Evolutionary conservation across 1,140 invertebrate genomes (phyloP), one percentile per base, ranked within the genome.

Genomic region (Tetragonula clypearis): DNA sequence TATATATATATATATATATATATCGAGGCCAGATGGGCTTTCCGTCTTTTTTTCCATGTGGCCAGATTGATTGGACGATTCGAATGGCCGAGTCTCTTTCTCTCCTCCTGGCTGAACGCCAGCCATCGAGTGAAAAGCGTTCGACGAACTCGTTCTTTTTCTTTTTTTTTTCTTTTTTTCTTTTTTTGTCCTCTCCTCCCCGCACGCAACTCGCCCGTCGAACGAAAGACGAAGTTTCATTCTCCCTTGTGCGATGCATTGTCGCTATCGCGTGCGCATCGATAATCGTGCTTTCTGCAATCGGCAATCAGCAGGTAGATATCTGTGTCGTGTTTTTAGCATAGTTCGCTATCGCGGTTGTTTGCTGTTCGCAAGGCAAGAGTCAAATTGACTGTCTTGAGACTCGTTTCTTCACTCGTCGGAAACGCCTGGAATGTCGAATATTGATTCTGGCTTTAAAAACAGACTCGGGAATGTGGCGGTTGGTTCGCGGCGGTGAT

Each of bases 71-170:
- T 85, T 55, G 78, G 72, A 66, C 84, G 79, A 66, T 56, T 41
- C 60, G 77, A 79, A 81, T 78, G 71, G 79, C 62, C 60, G 56
- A 72, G 41, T 69, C 60, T 71, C 21, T 62, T 21, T 62, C 23
- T n/a, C 60, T 55, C 53, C 30, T 35, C 11, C 58, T 88, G 88
- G 88, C 84, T 19, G 60, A 15, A 30, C 15, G 87, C 87, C 87
- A 89, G 55, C 62, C 49, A 66, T 62, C n/a, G 60, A 56, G 23
- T 23, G 68, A 83, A 81, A 85, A 86, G 41, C 74, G 69, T 80
- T 58, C 79, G 69, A n/a, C 58, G 41, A 26, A 74, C 60, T 86
- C 69, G 66, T 86, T 58, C 53, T 78, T 84, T 58, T 55, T 77
- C 62, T 49, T 49, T 49, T 49, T 8, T 8, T 8, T 49, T 49